Percentiles rank a stretch among this genome's conserved stretches.
These are phyloP conservation scores for Tipula vernalis DNA, from an alignment of 2,888 invertebrate genomes.

Conservation along the genomic window DNA sequence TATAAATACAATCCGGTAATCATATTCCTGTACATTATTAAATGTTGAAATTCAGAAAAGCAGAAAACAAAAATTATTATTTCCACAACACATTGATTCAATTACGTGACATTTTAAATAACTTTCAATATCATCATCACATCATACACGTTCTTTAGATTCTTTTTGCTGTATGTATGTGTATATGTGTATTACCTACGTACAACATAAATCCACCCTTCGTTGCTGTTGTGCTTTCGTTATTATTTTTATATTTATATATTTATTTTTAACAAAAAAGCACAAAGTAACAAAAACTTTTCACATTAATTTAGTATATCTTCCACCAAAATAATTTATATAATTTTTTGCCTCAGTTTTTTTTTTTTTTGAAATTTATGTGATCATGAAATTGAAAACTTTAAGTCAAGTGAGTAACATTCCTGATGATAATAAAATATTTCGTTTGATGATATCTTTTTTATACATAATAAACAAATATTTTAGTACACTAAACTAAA, in stretches of 20 bases:
- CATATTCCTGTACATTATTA: not conserved
- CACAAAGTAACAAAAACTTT: not conserved
- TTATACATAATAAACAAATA: not conserved
- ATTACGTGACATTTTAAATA: not conserved
- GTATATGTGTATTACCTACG: too few relatives aligned
- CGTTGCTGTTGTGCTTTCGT: not conserved
- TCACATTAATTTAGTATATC: not conserved
- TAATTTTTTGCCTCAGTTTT: not conserved
- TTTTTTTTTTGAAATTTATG: not conserved
- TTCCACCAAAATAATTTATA: not conserved
- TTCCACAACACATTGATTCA: slow-evolving; percentile 4
- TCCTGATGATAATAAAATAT: not conserved
- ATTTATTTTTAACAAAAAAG: not conserved
- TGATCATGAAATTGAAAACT: not conserved
- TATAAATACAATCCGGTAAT: not conserved
- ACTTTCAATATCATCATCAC: slow-evolving; percentile 4
- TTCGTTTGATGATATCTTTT: not conserved
- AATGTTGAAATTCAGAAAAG: not conserved
- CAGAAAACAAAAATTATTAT: not conserved
- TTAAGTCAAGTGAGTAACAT: not conserved
- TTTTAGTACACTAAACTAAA: not conserved
- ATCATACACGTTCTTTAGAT: not conserved
- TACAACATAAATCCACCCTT: not conserved
- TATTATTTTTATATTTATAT: not conserved
- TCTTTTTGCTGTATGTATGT: not conserved